Evolutionary conservation across 1,140 invertebrate species (phyloP).

Genomic region (Anadara kagoshimensis): DNA sequence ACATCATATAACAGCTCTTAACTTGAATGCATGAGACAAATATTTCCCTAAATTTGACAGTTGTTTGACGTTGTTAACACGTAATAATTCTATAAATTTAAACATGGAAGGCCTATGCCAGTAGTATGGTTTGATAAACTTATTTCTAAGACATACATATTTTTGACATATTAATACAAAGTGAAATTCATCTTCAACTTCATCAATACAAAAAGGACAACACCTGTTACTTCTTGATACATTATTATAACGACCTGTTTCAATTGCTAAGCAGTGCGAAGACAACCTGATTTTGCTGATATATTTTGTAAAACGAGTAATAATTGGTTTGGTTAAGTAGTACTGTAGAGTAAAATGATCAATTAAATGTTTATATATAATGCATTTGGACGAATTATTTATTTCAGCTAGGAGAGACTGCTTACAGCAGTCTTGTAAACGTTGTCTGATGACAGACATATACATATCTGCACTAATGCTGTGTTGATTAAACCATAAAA

Average conservation of each 20-base stretch:
- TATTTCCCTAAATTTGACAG: constrained; percentile 9
- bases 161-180: not conserved
- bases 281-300: not conserved
- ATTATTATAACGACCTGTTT: constrained; percentile 4
- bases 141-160: not conserved
- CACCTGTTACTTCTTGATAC: not conserved
- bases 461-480: not conserved
- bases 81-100: constrained; percentile 1
- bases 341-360: not conserved
- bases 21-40: not conserved
- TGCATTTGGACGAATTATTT: not conserved
- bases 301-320: not conserved
- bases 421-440: not conserved
- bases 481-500: constrained; percentile 3
- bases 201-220: not conserved
- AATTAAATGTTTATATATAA: not conserved
- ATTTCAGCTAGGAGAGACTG: not conserved
- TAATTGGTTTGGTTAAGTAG: not conserved
- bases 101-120: constrained; percentile 6
- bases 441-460: not conserved
- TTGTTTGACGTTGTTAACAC: constrained; percentile 3
- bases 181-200: constrained; percentile 11
- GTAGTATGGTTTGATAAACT: constrained; percentile 5
- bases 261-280: not conserved
- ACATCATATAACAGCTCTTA: too few species aligned